These are phyloP conservation scores for Tupaia tana DNA, from an alignment of 2,113 vertebrate species.

Conservation along the genomic window DNA sequence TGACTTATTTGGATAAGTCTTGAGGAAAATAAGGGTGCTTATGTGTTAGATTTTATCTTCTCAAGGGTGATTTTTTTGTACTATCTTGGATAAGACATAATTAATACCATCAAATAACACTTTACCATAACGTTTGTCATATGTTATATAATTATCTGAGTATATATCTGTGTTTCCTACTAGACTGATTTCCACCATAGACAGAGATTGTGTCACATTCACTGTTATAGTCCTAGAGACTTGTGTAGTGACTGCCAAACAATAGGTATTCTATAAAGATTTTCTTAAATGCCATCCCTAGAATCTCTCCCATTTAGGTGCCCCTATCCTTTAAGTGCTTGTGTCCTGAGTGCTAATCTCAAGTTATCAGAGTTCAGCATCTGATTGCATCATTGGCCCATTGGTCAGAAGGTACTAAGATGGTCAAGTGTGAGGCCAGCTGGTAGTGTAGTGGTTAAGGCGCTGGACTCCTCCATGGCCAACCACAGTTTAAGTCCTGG, in stretches of 20 bases:
- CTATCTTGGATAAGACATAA: neutral
- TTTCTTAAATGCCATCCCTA: neutral
- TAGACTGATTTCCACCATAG: neutral
- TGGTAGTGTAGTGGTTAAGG: too few species aligned
- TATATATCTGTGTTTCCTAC: neutral
- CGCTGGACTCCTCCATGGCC: too few species aligned
- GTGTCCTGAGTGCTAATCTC: neutral
- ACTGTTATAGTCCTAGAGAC: neutral
- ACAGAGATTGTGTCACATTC: neutral
- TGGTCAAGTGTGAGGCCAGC: neutral
- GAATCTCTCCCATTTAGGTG: neutral
- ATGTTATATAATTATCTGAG: neutral
- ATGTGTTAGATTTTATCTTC: neutral
- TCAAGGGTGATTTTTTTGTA: neutral
- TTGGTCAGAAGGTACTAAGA: neutral
- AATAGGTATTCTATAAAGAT: neutral
- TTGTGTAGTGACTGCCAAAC: neutral
- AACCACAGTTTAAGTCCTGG: too few species aligned
- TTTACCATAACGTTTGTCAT: neutral
- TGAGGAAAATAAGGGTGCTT: neutral
- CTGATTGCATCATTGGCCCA: neutral
- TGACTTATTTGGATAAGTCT: neutral
- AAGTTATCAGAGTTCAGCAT: constrained; percentile 26
- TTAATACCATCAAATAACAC: neutral
- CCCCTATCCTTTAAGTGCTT: neutral